These are phyloP conservation scores for Xenops minutus DNA, from an alignment of 2,797 vertebrate species.

Conservation along the genomic window DNA sequence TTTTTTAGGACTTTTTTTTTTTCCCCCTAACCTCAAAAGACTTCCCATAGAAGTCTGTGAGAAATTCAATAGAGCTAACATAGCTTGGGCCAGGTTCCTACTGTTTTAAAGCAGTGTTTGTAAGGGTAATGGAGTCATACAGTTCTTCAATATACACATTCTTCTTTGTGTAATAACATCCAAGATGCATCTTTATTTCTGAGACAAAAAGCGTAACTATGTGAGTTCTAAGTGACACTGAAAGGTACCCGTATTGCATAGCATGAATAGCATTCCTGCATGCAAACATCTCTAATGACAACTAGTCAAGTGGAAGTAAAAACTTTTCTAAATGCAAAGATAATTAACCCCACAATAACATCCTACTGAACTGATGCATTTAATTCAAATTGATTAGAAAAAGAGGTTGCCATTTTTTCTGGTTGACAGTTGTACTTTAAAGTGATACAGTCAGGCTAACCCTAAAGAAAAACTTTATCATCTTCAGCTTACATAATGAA, in stretches of 20 bases:
- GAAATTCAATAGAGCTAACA: neutral
- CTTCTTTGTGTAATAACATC: neutral
- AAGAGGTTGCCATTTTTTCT: neutral
- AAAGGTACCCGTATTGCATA: neutral
- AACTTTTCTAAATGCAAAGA: neutral
- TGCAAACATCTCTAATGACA: neutral
- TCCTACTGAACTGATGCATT: conserved; percentile 7
- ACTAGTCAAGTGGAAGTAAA: neutral
- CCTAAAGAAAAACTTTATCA: neutral
- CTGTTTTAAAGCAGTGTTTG: neutral
- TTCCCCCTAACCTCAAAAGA: neutral
- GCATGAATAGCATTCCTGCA: neutral
- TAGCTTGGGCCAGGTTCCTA: neutral
- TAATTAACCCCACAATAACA: neutral
- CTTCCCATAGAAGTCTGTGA: neutral
- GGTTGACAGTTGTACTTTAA: neutral
- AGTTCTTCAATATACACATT: neutral
- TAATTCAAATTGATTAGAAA: neutral
- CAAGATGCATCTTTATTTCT: neutral
- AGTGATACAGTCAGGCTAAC: neutral
- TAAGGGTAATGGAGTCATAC: neutral
- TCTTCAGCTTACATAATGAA: neutral
- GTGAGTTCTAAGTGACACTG: neutral
- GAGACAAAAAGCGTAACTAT: neutral
- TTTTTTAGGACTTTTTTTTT: neutral